phyloP scores from a whole-genome alignment of 2,797 vertebrate species.

The Acanthopagrus latus region DNA sequence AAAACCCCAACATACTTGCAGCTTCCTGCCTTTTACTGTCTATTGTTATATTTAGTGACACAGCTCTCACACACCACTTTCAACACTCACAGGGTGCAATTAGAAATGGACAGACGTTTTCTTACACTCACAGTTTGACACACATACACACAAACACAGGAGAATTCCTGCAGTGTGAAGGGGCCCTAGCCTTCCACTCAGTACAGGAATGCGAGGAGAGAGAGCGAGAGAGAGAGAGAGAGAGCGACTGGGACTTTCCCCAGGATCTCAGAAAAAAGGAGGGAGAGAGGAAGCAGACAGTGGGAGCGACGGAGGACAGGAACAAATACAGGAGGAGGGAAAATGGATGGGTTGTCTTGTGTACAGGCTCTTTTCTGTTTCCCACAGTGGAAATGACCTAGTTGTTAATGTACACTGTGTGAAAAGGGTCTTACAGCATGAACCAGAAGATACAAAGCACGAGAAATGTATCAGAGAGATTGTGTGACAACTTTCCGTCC shows the following conservation, averaged over 20 bases:
- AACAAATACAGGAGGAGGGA: slow-evolving; percentile 83
- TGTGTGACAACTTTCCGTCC: slow-evolving; percentile 27
- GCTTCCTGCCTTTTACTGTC: slow-evolving; percentile 79
- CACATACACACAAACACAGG: slow-evolving; percentile 39
- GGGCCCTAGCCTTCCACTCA: slow-evolving; percentile 58
- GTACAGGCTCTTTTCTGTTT: slow-evolving; percentile 70
- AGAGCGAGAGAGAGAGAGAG: slow-evolving; percentile 32
- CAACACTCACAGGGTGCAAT: slow-evolving; percentile 60
- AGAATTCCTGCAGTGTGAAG: slow-evolving; percentile 63
- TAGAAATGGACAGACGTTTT: slow-evolving; percentile 67
- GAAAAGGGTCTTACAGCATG: slow-evolving; percentile 38
- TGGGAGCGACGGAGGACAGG: slow-evolving; percentile 79
- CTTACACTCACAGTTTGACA: slow-evolving; percentile 55
- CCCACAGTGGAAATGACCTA: slow-evolving; percentile 83
- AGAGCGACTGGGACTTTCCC: slow-evolving; percentile 80
- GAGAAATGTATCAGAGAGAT: slow-evolving; percentile 31
- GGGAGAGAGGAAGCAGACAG: slow-evolving; percentile 81
- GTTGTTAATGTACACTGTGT: slow-evolving; percentile 61
- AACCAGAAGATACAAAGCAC: slow-evolving; percentile 28
- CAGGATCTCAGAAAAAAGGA: slow-evolving; percentile 75
- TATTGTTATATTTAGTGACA: slow-evolving; percentile 78
- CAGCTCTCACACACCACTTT: slow-evolving; percentile 59
- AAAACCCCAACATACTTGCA: slow-evolving; percentile 58
- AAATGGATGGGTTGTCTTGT: slow-evolving; percentile 79
- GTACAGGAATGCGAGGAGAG: slow-evolving; percentile 65